Evolutionary conservation across 2,797 vertebrate species (phyloP).

Genomic region (Hippocampus kuda): DNA sequence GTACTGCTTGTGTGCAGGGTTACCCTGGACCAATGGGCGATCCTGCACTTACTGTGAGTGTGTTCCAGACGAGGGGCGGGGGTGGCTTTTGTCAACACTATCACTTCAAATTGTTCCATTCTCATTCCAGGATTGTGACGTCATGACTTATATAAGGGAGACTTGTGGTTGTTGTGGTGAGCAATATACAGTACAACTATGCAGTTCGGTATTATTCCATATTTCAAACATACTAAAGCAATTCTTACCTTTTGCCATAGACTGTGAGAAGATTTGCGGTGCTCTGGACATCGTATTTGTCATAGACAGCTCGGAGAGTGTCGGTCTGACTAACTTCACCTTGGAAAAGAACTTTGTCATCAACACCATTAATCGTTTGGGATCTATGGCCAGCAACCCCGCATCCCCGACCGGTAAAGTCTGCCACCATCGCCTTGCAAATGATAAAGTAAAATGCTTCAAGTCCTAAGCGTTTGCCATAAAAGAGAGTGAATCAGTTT

Average conservation of each 20-base stretch:
- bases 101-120: slow-evolving; percentile 6
- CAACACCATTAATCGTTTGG: slow-evolving; percentile 90
- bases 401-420: slow-evolving; percentile 73
- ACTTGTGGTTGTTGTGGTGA: slow-evolving; percentile 94
- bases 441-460: background rate
- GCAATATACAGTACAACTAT: slow-evolving; percentile 21
- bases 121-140: slow-evolving; percentile 81
- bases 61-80: background rate
- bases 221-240: background rate
- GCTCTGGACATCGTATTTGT: slow-evolving; percentile 96
- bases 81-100: background rate
- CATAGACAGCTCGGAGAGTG: slow-evolving; percentile 97
- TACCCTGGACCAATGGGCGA: slow-evolving; percentile 81
- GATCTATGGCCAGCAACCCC: slow-evolving; percentile 87
- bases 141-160: slow-evolving; percentile 95
- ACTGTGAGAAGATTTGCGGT: slow-evolving; percentile 91
- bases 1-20: slow-evolving; percentile 63
- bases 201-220: background rate
- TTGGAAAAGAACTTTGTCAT: slow-evolving; percentile 98
- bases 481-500: background rate
- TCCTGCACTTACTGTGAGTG: slow-evolving; percentile 86
- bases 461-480: background rate
- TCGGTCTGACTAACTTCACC: slow-evolving; percentile 94
- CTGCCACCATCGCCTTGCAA: background rate
- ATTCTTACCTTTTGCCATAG: slow-evolving; percentile 52